Evolutionary conservation across 2,113 vertebrate species (phyloP).

Genomic region (Ceuthmochares aereus): DNA sequence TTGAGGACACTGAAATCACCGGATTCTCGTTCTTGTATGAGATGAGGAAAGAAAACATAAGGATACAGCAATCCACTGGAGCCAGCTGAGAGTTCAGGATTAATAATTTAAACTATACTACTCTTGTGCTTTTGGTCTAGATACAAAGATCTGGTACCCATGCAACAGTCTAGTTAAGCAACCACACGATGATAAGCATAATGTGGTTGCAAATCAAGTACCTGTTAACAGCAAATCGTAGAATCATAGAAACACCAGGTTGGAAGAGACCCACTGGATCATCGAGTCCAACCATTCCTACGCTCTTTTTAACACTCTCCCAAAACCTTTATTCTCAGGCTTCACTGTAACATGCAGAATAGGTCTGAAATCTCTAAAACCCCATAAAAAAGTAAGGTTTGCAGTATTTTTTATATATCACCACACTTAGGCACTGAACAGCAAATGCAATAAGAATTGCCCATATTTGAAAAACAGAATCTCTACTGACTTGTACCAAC

Average conservation of each 20-base stretch:
- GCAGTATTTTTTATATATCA: background rate
- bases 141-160: background rate
- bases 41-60: background rate
- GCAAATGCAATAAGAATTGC: background rate
- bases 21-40: rapidly evolving
- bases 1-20: background rate
- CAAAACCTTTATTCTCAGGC: background rate
- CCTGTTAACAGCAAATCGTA: rapidly evolving
- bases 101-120: background rate
- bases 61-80: rapidly evolving
- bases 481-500: background rate
- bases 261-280: too few relatives aligned
- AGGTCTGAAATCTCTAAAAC: background rate
- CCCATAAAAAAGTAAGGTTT: background rate
- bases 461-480: background rate
- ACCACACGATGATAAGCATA: rapidly evolving
- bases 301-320: background rate
- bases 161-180: background rate
- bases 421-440: background rate
- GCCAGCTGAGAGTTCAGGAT: background rate
- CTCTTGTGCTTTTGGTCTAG: background rate
- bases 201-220: background rate
- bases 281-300: too few relatives aligned
- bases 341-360: background rate
- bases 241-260: too few relatives aligned